A percentile compares a stretch with the other conserved stretches of the same genome.
Conservation (phyloP, 2,113 vertebrate genomes). For the Pionites leucogaster region DNA sequence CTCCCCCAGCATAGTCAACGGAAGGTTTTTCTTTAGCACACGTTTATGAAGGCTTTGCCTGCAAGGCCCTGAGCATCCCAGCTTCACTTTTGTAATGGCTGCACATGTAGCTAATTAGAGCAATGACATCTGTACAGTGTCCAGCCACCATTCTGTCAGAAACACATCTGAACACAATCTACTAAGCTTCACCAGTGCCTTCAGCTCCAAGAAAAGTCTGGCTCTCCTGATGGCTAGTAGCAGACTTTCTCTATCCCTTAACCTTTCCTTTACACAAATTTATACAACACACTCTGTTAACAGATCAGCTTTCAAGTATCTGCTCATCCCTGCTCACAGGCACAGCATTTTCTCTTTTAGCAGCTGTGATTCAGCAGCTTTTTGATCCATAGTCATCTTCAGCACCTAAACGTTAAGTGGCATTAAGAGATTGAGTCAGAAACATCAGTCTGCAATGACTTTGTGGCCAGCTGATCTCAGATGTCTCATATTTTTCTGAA, state of each 20-base stretch:
- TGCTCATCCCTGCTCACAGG: neutral
- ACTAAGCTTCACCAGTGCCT: neutral
- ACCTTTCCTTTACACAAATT: conserved; percentile 19
- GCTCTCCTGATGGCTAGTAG: neutral
- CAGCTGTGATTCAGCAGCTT: neutral
- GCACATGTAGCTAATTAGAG: conserved; percentile 7
- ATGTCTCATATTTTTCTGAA: neutral
- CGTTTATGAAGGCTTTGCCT: neutral
- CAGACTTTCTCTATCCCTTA: neutral
- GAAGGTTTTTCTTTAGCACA: conserved; percentile 24
- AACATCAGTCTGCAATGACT: neutral
- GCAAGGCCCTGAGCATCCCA: neutral
- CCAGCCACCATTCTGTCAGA: neutral
- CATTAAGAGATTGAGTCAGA: neutral
- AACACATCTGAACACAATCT: conserved; percentile 5
- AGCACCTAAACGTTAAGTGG: conserved; percentile 23
- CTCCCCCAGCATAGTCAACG: neutral
- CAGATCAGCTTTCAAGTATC: neutral
- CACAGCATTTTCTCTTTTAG: neutral
- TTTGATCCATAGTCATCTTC: conserved; percentile 25
- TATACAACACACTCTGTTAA: neutral
- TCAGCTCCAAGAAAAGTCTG: neutral
- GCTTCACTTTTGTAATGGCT: neutral
- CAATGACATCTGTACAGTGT: neutral
- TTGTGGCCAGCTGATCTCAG: neutral